Base-by-base conservation (phyloP, 2,797 vertebrate genomes). In the Macrochelys suwanniensis region DNA sequence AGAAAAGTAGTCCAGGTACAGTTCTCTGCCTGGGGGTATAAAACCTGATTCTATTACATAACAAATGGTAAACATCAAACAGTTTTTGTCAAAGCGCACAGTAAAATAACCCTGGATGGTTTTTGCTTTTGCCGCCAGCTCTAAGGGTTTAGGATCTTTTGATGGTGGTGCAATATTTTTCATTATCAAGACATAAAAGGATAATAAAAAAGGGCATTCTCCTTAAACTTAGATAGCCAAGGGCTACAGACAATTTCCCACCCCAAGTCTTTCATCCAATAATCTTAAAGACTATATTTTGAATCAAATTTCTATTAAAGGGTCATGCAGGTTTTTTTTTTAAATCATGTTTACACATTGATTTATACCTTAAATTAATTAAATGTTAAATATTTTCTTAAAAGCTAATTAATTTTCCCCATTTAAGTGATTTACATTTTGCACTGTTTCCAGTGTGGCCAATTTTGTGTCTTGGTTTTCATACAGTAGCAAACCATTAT, bases 21-120 rank as follows among this genome's bases (percentile, higher is more conserved):
- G 33, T 31, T 95, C 78, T 92, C 21, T 86, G 76, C 87, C 95
- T 49, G 56, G 95, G 87, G 59, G 77, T 68, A 92, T 61, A 90
- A 92, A 80, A 93, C 8, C 84, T 1, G 89, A 49, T 56, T 89
- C 42, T 84, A 57, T 88, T 85, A 86, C 25, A 87, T 49, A 94
- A 84, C n/a, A 90, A 97, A 95, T 1, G 13, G 85, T 68, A 93
- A 94, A 93, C 54, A 89, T 94, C n/a, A 95, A 93, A 95, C 49
- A 71, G 1, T 77, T 61, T 23, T 96, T 5, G 1, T 94, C 33
- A 83, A 96, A 95, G 80, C 0, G 0, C 80, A 78, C 3, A 82
- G 16, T n/a, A 86, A 95, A 81, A 45, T 5, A 95, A 47, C 31
- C 28, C 54, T 95, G 37, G 59, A 80, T 2, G 88, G 21, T 23